Conservation (phyloP, 2,797 vertebrate genomes). For the Poecile montanus region DNA sequence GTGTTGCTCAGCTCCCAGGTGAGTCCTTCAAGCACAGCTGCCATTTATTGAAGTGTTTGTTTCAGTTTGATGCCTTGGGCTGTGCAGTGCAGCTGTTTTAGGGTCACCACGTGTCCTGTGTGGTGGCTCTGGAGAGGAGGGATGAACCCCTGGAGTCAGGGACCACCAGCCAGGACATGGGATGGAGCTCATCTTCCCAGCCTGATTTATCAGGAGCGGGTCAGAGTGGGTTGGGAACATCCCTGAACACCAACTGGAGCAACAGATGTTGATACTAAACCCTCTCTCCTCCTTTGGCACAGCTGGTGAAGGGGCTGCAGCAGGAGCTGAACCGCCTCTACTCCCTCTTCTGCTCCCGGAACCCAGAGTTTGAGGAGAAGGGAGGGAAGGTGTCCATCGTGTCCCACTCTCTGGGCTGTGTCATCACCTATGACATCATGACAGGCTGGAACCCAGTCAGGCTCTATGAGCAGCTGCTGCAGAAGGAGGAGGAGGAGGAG, state of each 20-base stretch:
- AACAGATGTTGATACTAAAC: background rate
- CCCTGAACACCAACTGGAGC: background rate
- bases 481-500: constrained; percentile 87
- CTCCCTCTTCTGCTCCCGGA: constrained; percentile 93
- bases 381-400: constrained; percentile 96
- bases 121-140: background rate
- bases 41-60: background rate
- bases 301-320: constrained; percentile 97
- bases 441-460: constrained; percentile 96
- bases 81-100: background rate
- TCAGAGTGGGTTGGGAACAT: background rate
- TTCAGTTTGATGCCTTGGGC: background rate
- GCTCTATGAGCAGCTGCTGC: constrained; percentile 89
- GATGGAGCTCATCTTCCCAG: background rate
- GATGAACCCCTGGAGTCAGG: background rate
- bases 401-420: constrained; percentile 96
- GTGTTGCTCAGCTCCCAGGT: background rate
- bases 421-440: constrained; percentile 98
- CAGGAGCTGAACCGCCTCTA: constrained; percentile 95
- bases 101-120: background rate
- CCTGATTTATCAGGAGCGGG: background rate
- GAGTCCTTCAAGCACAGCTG: background rate
- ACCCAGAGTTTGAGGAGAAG: constrained; percentile 91
- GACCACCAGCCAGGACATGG: background rate
- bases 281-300: constrained; percentile 26